Evolutionary conservation across 2,888 invertebrate species (phyloP), one percentile per base, ranked within the genome.

Genomic region (Cheilosia impressa): DNA sequence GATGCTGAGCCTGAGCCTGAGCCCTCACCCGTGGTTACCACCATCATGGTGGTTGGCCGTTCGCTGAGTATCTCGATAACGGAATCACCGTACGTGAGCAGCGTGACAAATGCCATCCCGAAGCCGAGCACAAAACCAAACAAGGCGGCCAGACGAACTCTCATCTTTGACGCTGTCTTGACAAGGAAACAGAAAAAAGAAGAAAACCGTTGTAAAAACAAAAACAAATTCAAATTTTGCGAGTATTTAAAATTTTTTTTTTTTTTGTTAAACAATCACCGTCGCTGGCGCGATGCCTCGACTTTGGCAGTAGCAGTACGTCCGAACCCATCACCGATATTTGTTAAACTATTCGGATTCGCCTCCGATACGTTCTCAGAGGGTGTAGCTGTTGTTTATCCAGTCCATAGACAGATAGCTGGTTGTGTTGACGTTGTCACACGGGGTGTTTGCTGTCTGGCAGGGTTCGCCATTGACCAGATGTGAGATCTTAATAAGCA

Each of bases 81-180:
- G 2, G 81, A 81, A 19, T 76, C 81, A 34, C 68, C 87, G 50
- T 88, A 88, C 41, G 87, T 87, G 4, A 90, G 71, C 0, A 91
- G 87, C 22, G 90, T 87, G 38, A 88, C 75, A 41, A 90, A 89
- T 41, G 91, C 90, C 72, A 88, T 87, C 9, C 89, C 62, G 27
- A 91, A 91, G 34, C 90, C 90, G 19, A 87, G 87, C 6, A 88
- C 88, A 65, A 91, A 90, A 15, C 91, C 91, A 15, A 87, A 82
- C 9, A 90, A 53, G 22, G 89, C 83, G 10, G 88, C 88, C 69
- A 91, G 38, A 52, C 89, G 91, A 3, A 87, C 80, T 58, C 52
- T 43, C 58, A 87, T 62, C 63, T 52, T 69, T 87, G 68, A 77
- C 55, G 27, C 85, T 85, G 57, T 66, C 76, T 77, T 72, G 66